Conservation (phyloP, 1,140 invertebrate species). For the Drosophila tropicalis region DNA sequence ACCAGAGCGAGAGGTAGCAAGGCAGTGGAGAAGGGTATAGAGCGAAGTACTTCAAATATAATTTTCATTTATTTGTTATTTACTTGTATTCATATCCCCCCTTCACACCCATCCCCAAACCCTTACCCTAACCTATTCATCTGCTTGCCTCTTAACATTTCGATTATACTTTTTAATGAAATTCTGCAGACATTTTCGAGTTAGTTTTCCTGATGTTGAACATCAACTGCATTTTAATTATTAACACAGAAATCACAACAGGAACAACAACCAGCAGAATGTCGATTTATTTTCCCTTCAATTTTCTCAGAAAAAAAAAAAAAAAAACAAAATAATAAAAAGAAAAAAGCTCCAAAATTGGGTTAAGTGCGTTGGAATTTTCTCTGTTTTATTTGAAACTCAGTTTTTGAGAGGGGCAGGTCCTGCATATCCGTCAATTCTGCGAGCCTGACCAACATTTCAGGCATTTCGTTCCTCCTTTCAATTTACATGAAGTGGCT, state of each 20-base stretch:
- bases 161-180: constrained; percentile 80
- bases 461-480: constrained; percentile 40
- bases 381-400: constrained; percentile 22
- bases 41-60: constrained; percentile 57
- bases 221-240: constrained; percentile 76
- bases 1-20: too few species aligned
- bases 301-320: constrained; percentile 13
- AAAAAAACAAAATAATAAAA: constrained; percentile 9
- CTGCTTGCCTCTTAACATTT: constrained; percentile 54
- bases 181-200: constrained; percentile 55
- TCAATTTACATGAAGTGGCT: constrained; percentile 52
- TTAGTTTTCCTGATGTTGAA: constrained; percentile 45
- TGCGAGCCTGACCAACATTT: constrained; percentile 22
- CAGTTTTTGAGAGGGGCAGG: constrained; percentile 19
- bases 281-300: constrained; percentile 39
- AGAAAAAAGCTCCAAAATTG: constrained; percentile 23
- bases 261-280: constrained; percentile 36
- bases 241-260: constrained; percentile 54
- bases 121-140: background rate
- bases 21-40: background rate
- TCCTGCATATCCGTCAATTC: constrained; percentile 47
- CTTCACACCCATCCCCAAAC: background rate
- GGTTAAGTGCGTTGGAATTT: constrained; percentile 60
- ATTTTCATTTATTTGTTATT: constrained; percentile 35
- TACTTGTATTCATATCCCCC: constrained; percentile 6